Percentiles rank a stretch among this genome's conserved stretches.
These are phyloP conservation scores for Brachionus rotundiformis DNA, from an alignment of 1,140 invertebrate species.

Conservation along the genomic window DNA sequence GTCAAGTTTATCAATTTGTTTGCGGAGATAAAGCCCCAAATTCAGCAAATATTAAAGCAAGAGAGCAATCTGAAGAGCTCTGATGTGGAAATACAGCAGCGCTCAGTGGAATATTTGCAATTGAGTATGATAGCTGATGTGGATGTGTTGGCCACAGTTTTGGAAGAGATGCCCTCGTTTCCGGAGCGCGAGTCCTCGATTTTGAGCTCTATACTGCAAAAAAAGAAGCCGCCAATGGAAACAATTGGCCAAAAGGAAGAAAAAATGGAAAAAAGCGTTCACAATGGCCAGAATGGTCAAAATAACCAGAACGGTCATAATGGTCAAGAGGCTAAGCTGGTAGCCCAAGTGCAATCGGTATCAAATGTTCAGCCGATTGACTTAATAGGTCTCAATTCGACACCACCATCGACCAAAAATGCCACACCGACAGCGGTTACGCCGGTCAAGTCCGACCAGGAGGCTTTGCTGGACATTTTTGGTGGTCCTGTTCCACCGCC, in stretches of 20 bases:
- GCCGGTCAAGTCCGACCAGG: constrained; percentile 39
- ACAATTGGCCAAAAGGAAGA: constrained; percentile 18
- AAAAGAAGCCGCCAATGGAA: constrained; percentile 65
- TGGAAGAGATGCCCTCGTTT: constrained; percentile 99
- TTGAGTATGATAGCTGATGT: constrained; percentile 91
- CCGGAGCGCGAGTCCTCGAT: constrained; percentile 92
- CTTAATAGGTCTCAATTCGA: constrained; percentile 14
- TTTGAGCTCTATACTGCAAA: constrained; percentile 88
- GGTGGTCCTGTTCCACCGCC: constrained; percentile 3
- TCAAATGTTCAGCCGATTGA: background rate
- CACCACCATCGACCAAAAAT: background rate
- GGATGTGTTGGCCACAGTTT: constrained; percentile 93
- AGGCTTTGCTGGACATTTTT: constrained; percentile 44
- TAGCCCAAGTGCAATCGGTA: background rate
- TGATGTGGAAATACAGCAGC: constrained; percentile 95
- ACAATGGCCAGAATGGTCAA: background rate
- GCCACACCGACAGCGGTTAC: background rate
- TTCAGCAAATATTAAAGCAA: constrained; percentile 92
- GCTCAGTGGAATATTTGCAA: constrained; percentile 95
- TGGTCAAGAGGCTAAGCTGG: constrained; percentile 22
- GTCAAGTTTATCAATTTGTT: constrained; percentile 99
- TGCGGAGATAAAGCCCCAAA: constrained; percentile 92
- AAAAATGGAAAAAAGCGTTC: background rate
- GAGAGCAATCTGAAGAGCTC: constrained; percentile 94
- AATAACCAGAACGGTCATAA: background rate